These are phyloP conservation scores for Ictidomys tridecemlineatus DNA, from an alignment of 2,113 vertebrate genomes.

Conservation along the genomic window DNA sequence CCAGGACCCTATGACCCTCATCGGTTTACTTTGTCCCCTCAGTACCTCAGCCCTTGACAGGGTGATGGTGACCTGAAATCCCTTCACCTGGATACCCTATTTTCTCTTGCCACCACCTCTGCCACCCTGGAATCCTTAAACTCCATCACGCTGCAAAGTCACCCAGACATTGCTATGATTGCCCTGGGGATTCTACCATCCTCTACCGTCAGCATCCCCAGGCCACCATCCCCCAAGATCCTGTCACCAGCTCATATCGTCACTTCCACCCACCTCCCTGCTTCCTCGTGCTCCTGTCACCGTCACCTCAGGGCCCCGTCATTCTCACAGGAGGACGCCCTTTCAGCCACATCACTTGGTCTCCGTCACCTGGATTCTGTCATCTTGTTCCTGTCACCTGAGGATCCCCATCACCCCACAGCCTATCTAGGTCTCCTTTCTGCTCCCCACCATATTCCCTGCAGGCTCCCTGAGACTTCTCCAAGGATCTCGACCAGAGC, in stretches of 20 bases:
- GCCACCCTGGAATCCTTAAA: background rate
- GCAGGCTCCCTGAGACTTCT: background rate
- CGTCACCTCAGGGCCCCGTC: constrained; percentile 55
- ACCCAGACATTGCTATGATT: background rate
- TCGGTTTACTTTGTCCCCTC: background rate
- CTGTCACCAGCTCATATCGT: constrained; percentile 57
- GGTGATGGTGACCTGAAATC: constrained; percentile 61
- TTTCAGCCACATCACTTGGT: background rate
- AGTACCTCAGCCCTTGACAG: constrained; percentile 11
- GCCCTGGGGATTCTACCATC: background rate
- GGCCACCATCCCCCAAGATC: constrained; percentile 60
- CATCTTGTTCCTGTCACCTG: background rate
- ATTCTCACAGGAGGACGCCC: constrained; percentile 55
- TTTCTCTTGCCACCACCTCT: background rate
- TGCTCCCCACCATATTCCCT: background rate
- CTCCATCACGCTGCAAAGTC: constrained; percentile 13
- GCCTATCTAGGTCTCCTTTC: background rate
- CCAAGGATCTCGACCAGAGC: background rate
- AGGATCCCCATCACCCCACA: constrained; percentile 34
- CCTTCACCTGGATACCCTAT: background rate
- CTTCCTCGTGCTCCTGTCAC: constrained; percentile 47
- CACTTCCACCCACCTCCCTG: constrained; percentile 67
- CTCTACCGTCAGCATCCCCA: background rate
- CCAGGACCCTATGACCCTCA: background rate
- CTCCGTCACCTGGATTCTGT: constrained; percentile 36